A percentile compares a stretch with the other conserved stretches of the same genome.
These are phyloP conservation scores for Peromyscus melanophrys DNA, from an alignment of 2,797 vertebrate species.

Conservation along the genomic window DNA sequence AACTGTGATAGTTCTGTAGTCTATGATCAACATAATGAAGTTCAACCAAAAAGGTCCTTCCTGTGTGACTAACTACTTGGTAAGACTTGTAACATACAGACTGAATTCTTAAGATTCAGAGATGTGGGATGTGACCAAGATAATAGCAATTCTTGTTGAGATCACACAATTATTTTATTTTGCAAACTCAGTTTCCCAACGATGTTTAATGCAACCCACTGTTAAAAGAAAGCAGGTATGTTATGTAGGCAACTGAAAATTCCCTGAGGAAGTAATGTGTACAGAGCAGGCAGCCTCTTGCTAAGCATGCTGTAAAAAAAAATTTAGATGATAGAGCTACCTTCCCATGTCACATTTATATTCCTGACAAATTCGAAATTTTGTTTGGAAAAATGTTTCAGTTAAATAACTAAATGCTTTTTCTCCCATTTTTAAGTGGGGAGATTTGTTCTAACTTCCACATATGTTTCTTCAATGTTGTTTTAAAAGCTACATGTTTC, in stretches of 20 bases:
- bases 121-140: neutral
- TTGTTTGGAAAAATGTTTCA: constrained; percentile 58
- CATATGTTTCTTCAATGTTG: neutral
- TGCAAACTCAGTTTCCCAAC: neutral
- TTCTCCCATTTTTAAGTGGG: constrained; percentile 49
- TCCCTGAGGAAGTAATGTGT: neutral
- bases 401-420: constrained; percentile 48
- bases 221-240: neutral
- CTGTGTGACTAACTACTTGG: too few relatives aligned
- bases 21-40: neutral
- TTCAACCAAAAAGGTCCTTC: neutral
- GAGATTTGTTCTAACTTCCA: constrained; percentile 17
- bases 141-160: neutral
- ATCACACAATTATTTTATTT: neutral
- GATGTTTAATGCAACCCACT: neutral
- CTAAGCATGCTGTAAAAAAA: neutral
- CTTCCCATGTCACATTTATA: neutral
- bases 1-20: neutral
- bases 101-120: neutral
- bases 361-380: constrained; percentile 65
- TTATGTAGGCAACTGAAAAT: neutral
- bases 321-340: constrained; percentile 21
- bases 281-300: neutral
- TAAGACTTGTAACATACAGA: neutral
- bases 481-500: neutral